Conservation (phyloP, 1,140 invertebrate species). For the Caenorhabditis inopinata region DNA sequence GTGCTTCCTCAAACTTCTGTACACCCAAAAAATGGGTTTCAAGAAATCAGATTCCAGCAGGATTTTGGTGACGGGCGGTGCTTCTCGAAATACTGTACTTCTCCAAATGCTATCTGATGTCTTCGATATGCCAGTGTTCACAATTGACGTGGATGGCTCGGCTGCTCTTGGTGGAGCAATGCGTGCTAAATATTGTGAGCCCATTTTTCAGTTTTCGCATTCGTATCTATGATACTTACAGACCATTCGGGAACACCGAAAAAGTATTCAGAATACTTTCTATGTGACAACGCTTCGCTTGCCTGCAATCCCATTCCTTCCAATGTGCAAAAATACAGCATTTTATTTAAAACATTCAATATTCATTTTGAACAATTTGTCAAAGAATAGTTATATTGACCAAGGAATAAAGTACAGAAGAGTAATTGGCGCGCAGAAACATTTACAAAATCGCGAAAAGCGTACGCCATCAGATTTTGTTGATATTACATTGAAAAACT, state of each 20-base stretch:
- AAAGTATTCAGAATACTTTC: not conserved
- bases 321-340: not conserved
- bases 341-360: not conserved
- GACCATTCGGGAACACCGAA: not conserved
- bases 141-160: constrained; percentile 34
- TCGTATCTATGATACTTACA: not conserved
- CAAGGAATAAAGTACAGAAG: too few species aligned
- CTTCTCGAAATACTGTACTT: constrained; percentile 22
- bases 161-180: constrained; percentile 49
- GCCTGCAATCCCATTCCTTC: not conserved
- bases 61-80: constrained; percentile 44
- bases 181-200: constrained; percentile 40
- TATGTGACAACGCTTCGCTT: not conserved
- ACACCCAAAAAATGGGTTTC: constrained; percentile 40
- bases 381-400: not conserved
- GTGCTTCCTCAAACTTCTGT: constrained; percentile 42
- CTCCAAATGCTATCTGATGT: constrained; percentile 48
- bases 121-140: constrained; percentile 43
- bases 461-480: too few species aligned
- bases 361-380: not conserved
- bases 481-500: too few species aligned
- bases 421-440: too few species aligned
- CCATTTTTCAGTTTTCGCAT: too few species aligned
- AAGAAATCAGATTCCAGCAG: not conserved
- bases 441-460: too few species aligned